Evolutionary conservation across 2,113 vertebrate genomes (phyloP).

Genomic region (Gobio gobio): DNA sequence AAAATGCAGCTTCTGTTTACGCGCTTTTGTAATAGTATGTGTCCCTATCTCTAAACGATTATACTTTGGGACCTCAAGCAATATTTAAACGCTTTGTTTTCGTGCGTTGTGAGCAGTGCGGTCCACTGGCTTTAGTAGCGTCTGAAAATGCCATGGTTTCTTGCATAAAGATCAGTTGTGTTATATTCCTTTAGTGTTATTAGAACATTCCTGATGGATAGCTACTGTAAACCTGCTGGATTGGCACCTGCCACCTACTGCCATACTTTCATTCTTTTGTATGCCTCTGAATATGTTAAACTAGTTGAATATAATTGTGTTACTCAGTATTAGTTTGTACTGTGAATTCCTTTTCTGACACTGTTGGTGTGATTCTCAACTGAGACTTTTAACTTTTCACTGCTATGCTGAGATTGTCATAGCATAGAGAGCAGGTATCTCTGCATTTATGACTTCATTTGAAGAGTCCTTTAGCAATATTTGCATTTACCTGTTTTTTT

Average conservation of each 20-base stretch:
- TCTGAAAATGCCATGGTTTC: background rate
- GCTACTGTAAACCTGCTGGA: background rate
- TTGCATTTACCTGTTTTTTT: background rate
- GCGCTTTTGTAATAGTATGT: background rate
- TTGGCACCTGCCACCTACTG: background rate
- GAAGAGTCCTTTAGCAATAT: background rate
- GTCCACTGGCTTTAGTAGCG: background rate
- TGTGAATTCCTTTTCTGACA: background rate
- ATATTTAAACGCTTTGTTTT: background rate
- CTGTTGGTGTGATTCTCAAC: background rate
- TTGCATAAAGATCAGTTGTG: background rate
- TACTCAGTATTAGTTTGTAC: background rate
- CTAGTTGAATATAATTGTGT: background rate
- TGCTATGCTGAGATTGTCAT: no score
- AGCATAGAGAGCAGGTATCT: slow-evolving; percentile 12
- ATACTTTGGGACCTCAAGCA: background rate
- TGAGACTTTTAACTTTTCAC: background rate
- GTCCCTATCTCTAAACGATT: background rate
- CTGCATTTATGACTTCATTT: background rate
- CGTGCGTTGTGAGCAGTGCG: background rate
- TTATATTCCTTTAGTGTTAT: background rate
- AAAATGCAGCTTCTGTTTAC: background rate
- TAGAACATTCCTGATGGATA: background rate
- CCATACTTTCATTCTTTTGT: background rate
- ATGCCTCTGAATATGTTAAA: background rate